phyloP scores from a whole-genome alignment of 2,888 invertebrate genomes.

The Dicyrtoma fusca region DNA sequence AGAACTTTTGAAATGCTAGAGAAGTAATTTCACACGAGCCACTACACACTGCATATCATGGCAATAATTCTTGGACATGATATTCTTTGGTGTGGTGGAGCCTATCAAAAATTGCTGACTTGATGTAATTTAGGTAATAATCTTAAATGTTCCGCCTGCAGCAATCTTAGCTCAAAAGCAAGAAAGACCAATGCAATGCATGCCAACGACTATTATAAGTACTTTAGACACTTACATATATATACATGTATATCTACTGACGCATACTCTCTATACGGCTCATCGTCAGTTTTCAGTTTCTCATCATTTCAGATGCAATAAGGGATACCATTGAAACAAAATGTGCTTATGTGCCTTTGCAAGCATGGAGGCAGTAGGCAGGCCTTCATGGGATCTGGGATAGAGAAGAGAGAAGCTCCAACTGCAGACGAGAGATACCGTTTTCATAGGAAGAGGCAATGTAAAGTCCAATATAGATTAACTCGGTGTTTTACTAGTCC shows the following conservation, averaged over 20 bases:
- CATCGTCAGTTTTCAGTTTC: not conserved
- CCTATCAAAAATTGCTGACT: constrained; percentile 47
- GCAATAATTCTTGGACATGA: constrained; percentile 41
- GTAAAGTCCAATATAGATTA: constrained; percentile 17
- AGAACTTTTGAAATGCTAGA: constrained; percentile 18
- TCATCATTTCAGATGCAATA: not conserved
- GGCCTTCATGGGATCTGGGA: not conserved
- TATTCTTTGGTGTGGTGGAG: constrained; percentile 40
- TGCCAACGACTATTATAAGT: not conserved
- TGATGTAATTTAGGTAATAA: constrained; percentile 48
- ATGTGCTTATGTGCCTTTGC: not conserved
- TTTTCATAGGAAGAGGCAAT: not conserved
- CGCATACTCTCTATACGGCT: not conserved
- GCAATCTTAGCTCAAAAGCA: constrained; percentile 25
- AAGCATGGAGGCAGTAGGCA: not conserved
- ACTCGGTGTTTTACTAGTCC: constrained; percentile 18
- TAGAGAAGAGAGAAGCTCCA: not conserved
- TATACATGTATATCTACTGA: not conserved
- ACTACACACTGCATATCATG: constrained; percentile 21
- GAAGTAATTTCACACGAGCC: constrained; percentile 28
- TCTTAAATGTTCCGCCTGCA: constrained; percentile 42
- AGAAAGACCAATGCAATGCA: constrained; percentile 16
- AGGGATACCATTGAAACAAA: too few species aligned
- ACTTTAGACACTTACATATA: not conserved
- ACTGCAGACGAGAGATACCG: not conserved